A percentile compares a stretch with the other conserved stretches of the same genome.
Conservation (phyloP, 2,888 invertebrate genomes). For the Tethea ocularis region DNA sequence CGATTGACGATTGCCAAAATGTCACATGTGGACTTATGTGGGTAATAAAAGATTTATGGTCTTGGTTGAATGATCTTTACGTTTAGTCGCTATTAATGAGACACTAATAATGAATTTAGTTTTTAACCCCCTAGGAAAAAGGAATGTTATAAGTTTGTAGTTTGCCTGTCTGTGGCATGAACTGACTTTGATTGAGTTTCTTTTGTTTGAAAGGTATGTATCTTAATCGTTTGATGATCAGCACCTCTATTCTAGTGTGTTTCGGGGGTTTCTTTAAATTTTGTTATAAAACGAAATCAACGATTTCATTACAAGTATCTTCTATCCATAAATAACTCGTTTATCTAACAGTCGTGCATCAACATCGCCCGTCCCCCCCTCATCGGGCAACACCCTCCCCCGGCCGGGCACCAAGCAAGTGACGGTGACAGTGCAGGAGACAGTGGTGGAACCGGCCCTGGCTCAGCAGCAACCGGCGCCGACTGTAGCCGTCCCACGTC, state of each 20-base stretch:
- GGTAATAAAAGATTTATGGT: background rate
- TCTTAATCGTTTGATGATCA: no score
- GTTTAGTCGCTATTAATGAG: background rate
- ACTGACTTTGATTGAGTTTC: no score
- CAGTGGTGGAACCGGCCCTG: slow-evolving; percentile 79
- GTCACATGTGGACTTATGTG: background rate
- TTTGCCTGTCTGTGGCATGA: no score
- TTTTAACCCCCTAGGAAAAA: no score
- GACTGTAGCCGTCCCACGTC: slow-evolving; percentile 47
- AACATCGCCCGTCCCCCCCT: slow-evolving; percentile 60
- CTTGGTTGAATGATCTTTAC: slow-evolving; percentile 1
- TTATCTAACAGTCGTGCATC: slow-evolving; percentile 59
- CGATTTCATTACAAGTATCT: no score
- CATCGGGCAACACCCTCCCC: slow-evolving; percentile 66
- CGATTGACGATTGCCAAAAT: background rate
- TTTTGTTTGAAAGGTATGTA: no score
- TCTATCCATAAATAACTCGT: no score
- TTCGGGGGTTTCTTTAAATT: no score
- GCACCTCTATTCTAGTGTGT: no score
- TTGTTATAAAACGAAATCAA: no score
- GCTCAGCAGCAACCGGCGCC: slow-evolving; percentile 63
- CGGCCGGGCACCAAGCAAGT: slow-evolving; percentile 84
- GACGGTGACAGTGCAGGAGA: slow-evolving; percentile 82
- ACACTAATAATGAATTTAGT: no score
- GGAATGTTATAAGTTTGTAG: no score